A percentile compares a stretch with the other conserved stretches of the same genome.
Evolutionary conservation across 2,113 vertebrate species (phyloP).

Genomic region (Chaetodon auriga): DNA sequence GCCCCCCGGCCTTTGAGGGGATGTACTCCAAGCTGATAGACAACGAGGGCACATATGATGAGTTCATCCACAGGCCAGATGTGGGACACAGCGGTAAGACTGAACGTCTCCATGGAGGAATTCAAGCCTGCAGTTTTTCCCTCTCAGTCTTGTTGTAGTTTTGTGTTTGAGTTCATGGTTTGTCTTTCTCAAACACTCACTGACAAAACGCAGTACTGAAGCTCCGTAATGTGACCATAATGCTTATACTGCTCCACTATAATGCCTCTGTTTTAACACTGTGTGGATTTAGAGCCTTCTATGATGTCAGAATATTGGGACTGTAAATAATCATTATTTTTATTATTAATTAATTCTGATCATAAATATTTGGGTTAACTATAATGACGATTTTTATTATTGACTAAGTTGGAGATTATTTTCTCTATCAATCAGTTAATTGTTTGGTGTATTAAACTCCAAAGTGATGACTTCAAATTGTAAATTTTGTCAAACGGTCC

Average conservation of each 20-base stretch:
- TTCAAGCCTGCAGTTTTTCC: background rate
- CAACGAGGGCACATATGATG: constrained; percentile 19
- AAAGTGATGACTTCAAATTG: too few relatives aligned
- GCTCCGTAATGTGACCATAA: too few relatives aligned
- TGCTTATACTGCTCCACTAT: too few relatives aligned
- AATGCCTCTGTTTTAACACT: too few relatives aligned
- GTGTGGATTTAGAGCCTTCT: background rate
- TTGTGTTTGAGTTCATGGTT: background rate
- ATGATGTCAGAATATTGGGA: background rate
- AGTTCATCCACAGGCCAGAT: constrained; percentile 31
- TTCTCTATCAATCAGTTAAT: too few relatives aligned
- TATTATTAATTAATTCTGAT: too few relatives aligned
- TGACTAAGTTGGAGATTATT: too few relatives aligned
- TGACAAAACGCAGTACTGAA: background rate
- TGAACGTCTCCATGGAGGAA: background rate
- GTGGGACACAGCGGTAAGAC: constrained; percentile 49
- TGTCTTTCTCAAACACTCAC: background rate
- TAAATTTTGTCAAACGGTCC: too few relatives aligned
- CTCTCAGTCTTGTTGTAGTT: background rate
- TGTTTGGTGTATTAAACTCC: too few relatives aligned
- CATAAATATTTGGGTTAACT: too few relatives aligned
- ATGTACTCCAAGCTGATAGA: constrained; percentile 75
- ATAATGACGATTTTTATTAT: too few relatives aligned
- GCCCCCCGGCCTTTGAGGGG: constrained; percentile 30
- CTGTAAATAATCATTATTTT: too few relatives aligned